Conservation (phyloP, 2,888 invertebrate species). For the Drosophila subquinaria region DNA sequence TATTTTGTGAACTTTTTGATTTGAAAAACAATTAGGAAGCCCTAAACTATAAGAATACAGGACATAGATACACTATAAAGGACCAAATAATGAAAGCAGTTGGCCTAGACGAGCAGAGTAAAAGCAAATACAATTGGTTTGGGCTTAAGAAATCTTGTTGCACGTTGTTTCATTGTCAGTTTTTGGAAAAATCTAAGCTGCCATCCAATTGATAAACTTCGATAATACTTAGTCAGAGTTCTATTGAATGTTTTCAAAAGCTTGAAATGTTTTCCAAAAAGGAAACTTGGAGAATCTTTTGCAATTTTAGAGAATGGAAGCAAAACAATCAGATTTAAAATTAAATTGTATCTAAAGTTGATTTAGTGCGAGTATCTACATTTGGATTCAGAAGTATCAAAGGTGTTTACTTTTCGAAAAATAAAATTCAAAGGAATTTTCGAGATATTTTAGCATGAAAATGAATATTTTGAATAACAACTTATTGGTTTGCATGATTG, state of each 20-base stretch:
- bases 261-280: not conserved
- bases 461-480: no score
- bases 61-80: slow-evolving; percentile 17
- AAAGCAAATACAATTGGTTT: slow-evolving; percentile 25
- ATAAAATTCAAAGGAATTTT: no score
- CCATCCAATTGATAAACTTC: slow-evolving; percentile 8
- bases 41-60: slow-evolving; percentile 37
- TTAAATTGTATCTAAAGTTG: not conserved
- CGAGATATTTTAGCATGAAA: not conserved
- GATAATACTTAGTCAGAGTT: not conserved
- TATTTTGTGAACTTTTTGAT: slow-evolving; percentile 54
- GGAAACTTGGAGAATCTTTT: not conserved
- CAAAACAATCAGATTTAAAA: not conserved
- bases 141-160: not conserved
- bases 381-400: not conserved
- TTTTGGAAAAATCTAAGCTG: slow-evolving; percentile 1
- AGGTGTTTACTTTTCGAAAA: not conserved
- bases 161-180: not conserved
- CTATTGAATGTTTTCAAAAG: slow-evolving; percentile 3
- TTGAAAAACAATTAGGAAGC: slow-evolving; percentile 56
- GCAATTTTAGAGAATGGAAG: not conserved
- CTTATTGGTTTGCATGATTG: no score
- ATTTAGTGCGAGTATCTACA: not conserved
- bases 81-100: slow-evolving; percentile 40
- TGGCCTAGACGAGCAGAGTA: slow-evolving; percentile 16